Base-by-base conservation (phyloP, 1,140 invertebrate genomes). In the Liolophura sinensis region DNA sequence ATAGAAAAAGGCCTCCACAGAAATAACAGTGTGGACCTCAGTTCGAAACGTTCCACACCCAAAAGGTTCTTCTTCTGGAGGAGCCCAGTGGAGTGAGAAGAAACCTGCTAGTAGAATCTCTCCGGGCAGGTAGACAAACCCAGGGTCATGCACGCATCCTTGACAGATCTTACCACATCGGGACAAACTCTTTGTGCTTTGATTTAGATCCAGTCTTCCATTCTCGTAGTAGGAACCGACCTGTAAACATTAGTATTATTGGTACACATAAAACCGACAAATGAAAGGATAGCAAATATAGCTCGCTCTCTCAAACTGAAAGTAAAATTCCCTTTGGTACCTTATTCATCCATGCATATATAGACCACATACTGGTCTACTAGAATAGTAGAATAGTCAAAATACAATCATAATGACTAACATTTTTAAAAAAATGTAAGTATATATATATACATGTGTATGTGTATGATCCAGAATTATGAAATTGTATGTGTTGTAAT, bases 71-170 rank as follows among this genome's bases (percentile, higher is more conserved):
- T 57, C 20, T 48, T 50, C 60, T 1, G 65, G 20, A 1, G 50
- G 57, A 12, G 58, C 57, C 14, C 64, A 64, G 27, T 69, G 69
- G 15, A 78, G 47, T 20, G 76, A 71, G 52, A 76, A 78, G 4
- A 78, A 58, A 6, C 76, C 76, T 1, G 76, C 60, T n/a, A 78
- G 65, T 0, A 76, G n/a, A 15, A 73, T 40, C 52, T 76, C 74
- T 5, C 76, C 76, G n/a, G 68, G 71, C 3, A 70, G 62, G 57
- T 78, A 73, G 0, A 62, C 68, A 57, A 60, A 78, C 50, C 58
- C 22, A 16, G 70, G 14, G 16, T 68, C 63, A 56, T 70, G 50
- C 1, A 62, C 54, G 31, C 31, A 40, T 40, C 31, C 3, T 1
- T 65, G 9, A 15, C 57, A 22, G 62, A 72, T 76, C n/a, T 57